phyloP scores from a whole-genome alignment of 2,797 vertebrate species.

The Valencia hispanica region DNA sequence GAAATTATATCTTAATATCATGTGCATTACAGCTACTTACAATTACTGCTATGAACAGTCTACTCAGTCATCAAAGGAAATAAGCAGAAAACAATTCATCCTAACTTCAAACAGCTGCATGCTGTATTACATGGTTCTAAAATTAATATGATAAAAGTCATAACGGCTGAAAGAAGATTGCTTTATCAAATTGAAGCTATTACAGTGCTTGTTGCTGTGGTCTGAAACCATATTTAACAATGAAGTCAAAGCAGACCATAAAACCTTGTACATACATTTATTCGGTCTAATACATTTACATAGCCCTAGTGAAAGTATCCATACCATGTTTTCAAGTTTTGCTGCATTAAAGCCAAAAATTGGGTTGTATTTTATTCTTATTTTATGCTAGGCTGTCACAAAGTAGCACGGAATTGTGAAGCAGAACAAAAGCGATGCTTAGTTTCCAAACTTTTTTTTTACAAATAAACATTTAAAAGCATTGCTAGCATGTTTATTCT shows the following conservation, averaged over 20 bases:
- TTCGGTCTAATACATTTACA: background rate
- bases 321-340: background rate
- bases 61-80: background rate
- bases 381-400: background rate
- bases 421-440: background rate
- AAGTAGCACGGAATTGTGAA: background rate
- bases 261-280: background rate
- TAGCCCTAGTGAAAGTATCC: background rate
- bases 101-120: background rate
- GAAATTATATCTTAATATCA: constrained; percentile 38
- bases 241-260: background rate
- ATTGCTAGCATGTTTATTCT: background rate
- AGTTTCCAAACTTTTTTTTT: background rate
- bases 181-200: background rate
- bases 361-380: background rate
- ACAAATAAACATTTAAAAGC: background rate
- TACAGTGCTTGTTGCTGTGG: background rate
- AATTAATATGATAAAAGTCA: constrained; percentile 6
- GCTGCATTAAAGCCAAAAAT: background rate
- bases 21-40: constrained; percentile 34
- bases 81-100: background rate
- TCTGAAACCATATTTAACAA: background rate
- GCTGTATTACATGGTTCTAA: background rate
- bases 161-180: background rate
- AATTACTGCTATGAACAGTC: constrained; percentile 10